These are phyloP conservation scores for Alexandromys fortis DNA, from an alignment of 2,113 vertebrate genomes.

Conservation along the genomic window DNA sequence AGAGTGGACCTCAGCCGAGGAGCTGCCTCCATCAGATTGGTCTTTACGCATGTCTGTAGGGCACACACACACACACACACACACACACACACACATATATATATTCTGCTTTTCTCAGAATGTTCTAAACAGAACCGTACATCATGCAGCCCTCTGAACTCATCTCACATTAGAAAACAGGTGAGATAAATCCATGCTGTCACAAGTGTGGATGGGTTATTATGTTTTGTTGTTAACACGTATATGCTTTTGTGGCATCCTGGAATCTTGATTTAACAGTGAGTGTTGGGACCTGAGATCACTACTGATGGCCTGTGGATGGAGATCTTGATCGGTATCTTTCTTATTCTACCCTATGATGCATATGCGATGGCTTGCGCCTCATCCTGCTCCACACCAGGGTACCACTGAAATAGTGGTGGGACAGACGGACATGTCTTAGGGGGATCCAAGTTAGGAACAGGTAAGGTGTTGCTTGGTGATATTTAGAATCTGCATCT, in stretches of 20 bases:
- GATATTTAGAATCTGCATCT: neutral
- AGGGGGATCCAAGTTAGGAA: slow-evolving; percentile 78
- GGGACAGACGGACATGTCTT: slow-evolving; percentile 82
- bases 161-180: neutral
- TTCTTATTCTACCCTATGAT: slow-evolving; percentile 67
- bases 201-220: too few species aligned
- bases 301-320: slow-evolving; percentile 84
- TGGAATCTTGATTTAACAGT: slow-evolving; percentile 60
- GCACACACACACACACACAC: too few species aligned
- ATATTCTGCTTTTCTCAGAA: neutral
- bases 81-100: too few species aligned
- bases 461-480: slow-evolving; percentile 72
- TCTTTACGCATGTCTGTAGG: neutral
- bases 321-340: slow-evolving; percentile 78
- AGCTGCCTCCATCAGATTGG: neutral
- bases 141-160: neutral
- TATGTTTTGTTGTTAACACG: neutral
- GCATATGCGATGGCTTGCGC: slow-evolving; percentile 76
- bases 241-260: neutral
- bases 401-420: slow-evolving; percentile 78
- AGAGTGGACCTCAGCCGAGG: neutral
- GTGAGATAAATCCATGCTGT: neutral
- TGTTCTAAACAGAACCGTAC: neutral
- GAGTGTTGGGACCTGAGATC: slow-evolving; percentile 80
- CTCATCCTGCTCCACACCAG: slow-evolving; percentile 76